Evolutionary conservation across 2,888 invertebrate species (phyloP).

Genomic region (Sylvicola fuscatus): DNA sequence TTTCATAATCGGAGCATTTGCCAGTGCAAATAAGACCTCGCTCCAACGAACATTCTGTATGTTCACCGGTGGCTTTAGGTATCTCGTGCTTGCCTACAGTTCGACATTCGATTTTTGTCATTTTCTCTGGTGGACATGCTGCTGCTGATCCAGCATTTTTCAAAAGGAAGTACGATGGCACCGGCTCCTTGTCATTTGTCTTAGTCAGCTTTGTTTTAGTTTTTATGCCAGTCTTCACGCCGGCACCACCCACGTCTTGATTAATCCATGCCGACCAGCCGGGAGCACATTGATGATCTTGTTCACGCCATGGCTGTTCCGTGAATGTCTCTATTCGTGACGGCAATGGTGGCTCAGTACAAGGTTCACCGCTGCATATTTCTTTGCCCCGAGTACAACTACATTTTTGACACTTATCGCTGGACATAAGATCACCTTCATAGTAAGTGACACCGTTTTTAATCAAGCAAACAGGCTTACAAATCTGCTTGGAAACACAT

Average conservation of each 20-base stretch:
- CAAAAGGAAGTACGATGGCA: constrained; percentile 27
- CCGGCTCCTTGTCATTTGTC: constrained; percentile 31
- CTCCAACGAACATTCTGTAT: constrained; percentile 55
- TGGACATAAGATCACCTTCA: constrained; percentile 57
- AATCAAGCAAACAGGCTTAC: constrained; percentile 48
- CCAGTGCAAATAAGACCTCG: constrained; percentile 48
- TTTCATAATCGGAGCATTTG: constrained; percentile 63
- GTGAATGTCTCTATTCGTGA: constrained; percentile 12
- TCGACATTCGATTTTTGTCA: constrained; percentile 57
- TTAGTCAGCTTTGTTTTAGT: constrained; percentile 15
- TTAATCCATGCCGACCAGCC: constrained; percentile 74
- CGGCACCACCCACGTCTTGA: constrained; percentile 17
- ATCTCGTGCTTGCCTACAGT: constrained; percentile 37
- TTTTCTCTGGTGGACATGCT: constrained; percentile 37
- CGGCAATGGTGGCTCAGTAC: constrained; percentile 15
- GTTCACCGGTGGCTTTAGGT: constrained; percentile 47
- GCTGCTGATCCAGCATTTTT: constrained; percentile 24
- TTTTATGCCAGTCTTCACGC: constrained; percentile 11
- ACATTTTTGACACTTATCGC: constrained; percentile 65
- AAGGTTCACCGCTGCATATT: constrained; percentile 51
- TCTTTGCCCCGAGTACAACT: constrained; percentile 47
- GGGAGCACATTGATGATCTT: constrained; percentile 28
- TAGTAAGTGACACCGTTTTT: constrained; percentile 42
- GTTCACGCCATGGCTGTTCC: constrained; percentile 11
- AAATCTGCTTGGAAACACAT: constrained; percentile 54